phyloP scores from a whole-genome alignment of 2,113 vertebrate species.

The Lepus americanus region DNA sequence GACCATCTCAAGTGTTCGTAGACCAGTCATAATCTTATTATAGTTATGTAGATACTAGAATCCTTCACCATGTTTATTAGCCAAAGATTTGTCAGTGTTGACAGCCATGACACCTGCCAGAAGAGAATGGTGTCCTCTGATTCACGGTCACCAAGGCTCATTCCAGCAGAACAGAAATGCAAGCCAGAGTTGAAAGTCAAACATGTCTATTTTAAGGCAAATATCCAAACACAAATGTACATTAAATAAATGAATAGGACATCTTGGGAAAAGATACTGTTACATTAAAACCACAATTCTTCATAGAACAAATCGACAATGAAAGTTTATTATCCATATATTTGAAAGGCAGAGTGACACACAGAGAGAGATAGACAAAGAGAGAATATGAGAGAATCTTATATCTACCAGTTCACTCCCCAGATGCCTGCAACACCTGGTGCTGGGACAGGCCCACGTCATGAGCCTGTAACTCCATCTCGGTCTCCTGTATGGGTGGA shows the following conservation, averaged over 20 bases:
- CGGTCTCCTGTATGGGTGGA: too few relatives aligned
- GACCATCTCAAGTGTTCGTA: not conserved
- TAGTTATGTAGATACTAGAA: not conserved
- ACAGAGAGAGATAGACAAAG: too few relatives aligned
- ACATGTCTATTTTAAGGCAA: not conserved
- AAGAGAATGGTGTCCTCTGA: not conserved
- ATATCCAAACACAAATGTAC: not conserved
- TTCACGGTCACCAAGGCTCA: not conserved
- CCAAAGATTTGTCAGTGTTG: not conserved
- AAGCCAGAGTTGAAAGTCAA: not conserved
- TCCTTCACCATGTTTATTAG: slow-evolving; percentile 41
- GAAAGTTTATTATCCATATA: not conserved
- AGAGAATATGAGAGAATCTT: too few relatives aligned
- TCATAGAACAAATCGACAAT: not conserved
- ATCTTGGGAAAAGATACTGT: not conserved
- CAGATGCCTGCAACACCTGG: too few relatives aligned
- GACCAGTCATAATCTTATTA: not conserved
- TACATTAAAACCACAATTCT: not conserved
- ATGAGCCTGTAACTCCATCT: not conserved
- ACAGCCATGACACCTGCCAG: not conserved
- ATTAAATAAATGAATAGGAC: not conserved
- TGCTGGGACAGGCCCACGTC: too few relatives aligned
- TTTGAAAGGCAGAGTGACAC: too few relatives aligned
- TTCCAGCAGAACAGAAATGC: not conserved
- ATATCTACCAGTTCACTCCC: too few relatives aligned